A percentile compares a stretch with the other conserved stretches of the same genome.
phyloP scores from a whole-genome alignment of 2,888 invertebrate genomes.

The Apocheima hispidaria region DNA sequence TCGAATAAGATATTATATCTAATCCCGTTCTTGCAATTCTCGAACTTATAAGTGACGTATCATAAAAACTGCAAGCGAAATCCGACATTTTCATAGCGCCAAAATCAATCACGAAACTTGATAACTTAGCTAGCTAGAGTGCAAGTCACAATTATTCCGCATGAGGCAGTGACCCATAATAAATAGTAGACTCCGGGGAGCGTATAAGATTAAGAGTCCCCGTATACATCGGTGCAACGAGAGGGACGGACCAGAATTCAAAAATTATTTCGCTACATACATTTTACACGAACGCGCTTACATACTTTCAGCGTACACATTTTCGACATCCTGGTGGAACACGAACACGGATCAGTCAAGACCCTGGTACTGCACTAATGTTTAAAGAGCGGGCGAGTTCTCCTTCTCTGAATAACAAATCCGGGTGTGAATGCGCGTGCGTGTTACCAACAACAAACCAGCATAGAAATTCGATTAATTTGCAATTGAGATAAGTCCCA shows the following conservation, averaged over 20 bases:
- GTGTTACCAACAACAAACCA: constrained; percentile 61
- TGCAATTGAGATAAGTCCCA: constrained; percentile 81
- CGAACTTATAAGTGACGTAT: not conserved
- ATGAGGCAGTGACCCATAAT: constrained; percentile 52
- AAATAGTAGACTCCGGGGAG: constrained; percentile 55
- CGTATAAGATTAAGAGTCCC: constrained; percentile 61
- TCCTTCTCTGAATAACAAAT: constrained; percentile 77
- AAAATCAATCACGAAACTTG: not conserved
- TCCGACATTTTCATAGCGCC: no score
- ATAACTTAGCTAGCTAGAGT: constrained; percentile 15
- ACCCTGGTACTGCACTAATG: no score
- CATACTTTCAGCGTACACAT: no score
- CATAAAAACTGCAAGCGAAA: not conserved
- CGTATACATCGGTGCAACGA: no score
- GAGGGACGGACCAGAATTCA: no score
- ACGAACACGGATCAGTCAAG: no score
- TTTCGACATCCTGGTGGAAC: no score
- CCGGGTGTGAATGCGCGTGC: constrained; percentile 55
- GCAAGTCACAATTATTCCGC: constrained; percentile 47
- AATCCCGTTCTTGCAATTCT: no score
- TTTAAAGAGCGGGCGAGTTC: constrained; percentile 61
- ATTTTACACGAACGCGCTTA: no score
- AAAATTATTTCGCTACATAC: no score
- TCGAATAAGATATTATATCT: not conserved
- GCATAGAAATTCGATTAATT: constrained; percentile 81